Evolutionary conservation across 2,797 vertebrate genomes (phyloP), one percentile per base, ranked within the genome.

Genomic region (Etheostoma perlongum): DNA sequence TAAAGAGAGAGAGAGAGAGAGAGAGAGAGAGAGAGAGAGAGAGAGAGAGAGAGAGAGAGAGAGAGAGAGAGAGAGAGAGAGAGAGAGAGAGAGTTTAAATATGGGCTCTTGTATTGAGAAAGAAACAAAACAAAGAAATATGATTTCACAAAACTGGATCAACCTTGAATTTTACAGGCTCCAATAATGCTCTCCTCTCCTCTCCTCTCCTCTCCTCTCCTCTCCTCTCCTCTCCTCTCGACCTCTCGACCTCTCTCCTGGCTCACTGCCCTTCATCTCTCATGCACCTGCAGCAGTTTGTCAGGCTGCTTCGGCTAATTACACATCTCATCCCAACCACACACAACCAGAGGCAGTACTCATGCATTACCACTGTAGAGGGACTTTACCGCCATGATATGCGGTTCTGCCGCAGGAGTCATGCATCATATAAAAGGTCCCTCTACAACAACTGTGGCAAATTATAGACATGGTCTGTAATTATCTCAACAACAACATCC

Each of bases 231-330:
- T 57, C 53, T 65, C 71, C 71, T 67, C 78, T 79, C n/a, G n/a
- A n/a, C 36, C 60, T 21, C 62, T 81, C 27, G 85, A 90, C 82
- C 90, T 85, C 86, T 85, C 79, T 85, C 63, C 71, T 84, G 84
- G 88, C 89, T 90, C 86, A 72, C 85, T 88, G 79, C 79, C 86
- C 83, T 69, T 85, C 74, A 76, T 84, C 76, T 84, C 86, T 82
- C 76, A 44, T 83, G 71, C 91, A 90, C 92, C 89, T 90, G 89
- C 89, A 91, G 89, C 89, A 75, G 69, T 89, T 93, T 90, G 87
- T 91, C 86, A 80, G 78, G 57, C 79, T 63, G 86, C 88, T 89
- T 82, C 86, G 79, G 83, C 83, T 92, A 92, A 93, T 93, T 92
- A 87, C 86, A 88, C 88, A 86, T 90, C 89, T 91, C 89, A 85